phyloP scores from a whole-genome alignment of 2,797 vertebrate genomes.

The Emys orbicularis region DNA sequence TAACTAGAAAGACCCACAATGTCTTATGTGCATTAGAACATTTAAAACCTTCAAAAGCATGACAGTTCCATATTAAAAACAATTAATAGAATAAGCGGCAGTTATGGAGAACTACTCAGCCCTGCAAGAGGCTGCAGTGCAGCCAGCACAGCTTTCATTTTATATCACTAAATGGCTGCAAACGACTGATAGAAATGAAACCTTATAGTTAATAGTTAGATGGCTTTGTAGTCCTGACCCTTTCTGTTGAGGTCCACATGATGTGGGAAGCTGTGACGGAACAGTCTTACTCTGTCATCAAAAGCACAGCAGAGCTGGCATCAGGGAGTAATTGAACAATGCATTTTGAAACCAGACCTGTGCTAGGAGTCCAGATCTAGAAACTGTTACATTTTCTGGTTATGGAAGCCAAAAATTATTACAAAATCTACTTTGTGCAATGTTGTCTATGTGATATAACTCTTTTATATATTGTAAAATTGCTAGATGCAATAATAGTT shows the following conservation, averaged over 20 bases:
- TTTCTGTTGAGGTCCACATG: not conserved
- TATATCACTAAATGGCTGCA: not conserved
- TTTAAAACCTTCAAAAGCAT: not conserved
- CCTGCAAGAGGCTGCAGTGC: not conserved
- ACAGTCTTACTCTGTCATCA: not conserved
- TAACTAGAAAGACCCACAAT: not conserved
- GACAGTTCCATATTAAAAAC: not conserved
- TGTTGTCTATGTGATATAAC: fast-evolving
- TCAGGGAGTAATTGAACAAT: not conserved
- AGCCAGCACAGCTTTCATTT: not conserved
- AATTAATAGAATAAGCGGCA: not conserved
- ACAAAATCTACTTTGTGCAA: not conserved
- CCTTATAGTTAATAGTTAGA: not conserved
- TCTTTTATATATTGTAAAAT: not conserved
- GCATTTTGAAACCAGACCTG: not conserved
- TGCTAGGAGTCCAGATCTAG: not conserved
- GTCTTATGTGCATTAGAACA: not conserved
- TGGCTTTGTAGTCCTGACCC: not conserved
- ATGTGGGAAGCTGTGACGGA: not conserved
- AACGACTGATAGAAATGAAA: not conserved
- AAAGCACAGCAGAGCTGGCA: not conserved
- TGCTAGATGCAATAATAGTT: not conserved
- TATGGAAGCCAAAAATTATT: not conserved
- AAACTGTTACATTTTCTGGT: not conserved
- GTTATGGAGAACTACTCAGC: fast-evolving